Percentiles rank a stretch among this genome's conserved stretches.
Evolutionary conservation across 2,113 vertebrate genomes (phyloP).

Genomic region (Corythaixoides concolor): DNA sequence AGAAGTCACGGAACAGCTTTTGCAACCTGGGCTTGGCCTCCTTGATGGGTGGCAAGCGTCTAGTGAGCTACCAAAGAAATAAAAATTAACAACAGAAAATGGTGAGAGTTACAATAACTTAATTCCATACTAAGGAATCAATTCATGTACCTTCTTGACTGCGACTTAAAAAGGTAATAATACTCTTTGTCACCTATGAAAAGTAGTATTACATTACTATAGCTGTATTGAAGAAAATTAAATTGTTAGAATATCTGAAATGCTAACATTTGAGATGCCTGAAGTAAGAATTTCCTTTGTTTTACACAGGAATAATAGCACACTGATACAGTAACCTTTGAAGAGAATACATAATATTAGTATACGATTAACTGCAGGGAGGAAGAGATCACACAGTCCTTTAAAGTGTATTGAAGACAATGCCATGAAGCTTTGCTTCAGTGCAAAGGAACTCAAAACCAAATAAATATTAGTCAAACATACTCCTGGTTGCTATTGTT

Average conservation of each 20-base stretch:
- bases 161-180: background rate
- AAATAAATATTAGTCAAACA: constrained; percentile 45
- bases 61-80: constrained; percentile 80
- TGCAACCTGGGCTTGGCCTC: constrained; percentile 94
- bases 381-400: background rate
- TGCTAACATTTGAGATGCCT: background rate
- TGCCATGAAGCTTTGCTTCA: background rate
- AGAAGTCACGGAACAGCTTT: constrained; percentile 97
- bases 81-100: background rate
- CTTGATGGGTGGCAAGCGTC: constrained; percentile 91
- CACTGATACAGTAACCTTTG: constrained; percentile 9
- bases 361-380: background rate
- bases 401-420: constrained; percentile 15
- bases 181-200: background rate
- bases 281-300: background rate
- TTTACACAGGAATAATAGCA: constrained; percentile 12
- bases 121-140: background rate
- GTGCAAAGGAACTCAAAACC: constrained; percentile 34
- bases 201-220: background rate
- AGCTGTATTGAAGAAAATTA: background rate
- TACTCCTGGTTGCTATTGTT: constrained; percentile 52
- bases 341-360: background rate
- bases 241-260: background rate
- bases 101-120: background rate
- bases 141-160: background rate